Conservation (phyloP, 2,888 invertebrate species). For the Oscheius myriophilus region DNA sequence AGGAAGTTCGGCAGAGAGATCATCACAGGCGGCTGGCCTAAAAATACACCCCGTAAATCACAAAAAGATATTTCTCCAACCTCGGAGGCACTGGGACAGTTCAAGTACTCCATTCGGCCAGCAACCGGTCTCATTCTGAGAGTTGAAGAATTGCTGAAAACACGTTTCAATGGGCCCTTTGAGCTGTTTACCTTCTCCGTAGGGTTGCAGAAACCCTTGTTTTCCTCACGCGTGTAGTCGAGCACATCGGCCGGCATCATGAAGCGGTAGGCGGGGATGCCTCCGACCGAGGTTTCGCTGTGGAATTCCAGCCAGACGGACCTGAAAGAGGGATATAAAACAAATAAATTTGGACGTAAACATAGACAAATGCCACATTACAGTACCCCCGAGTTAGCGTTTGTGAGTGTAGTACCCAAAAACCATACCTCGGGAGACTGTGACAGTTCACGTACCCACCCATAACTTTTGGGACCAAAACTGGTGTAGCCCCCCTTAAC, state of each 20-base stretch:
- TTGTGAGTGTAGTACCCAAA: too few relatives aligned
- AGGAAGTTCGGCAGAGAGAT: constrained; percentile 67
- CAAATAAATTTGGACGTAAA: too few relatives aligned
- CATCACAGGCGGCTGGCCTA: constrained; percentile 67
- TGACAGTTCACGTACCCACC: too few relatives aligned
- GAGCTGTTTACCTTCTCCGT: constrained; percentile 44
- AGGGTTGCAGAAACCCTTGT: constrained; percentile 58
- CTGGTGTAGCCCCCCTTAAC: too few relatives aligned
- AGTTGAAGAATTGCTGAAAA: constrained; percentile 32
- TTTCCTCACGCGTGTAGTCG: constrained; percentile 49
- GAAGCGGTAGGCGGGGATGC: constrained; percentile 65
- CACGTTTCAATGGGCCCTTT: too few relatives aligned
- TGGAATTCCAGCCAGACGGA: constrained; percentile 62
- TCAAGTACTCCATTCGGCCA: constrained; percentile 53
- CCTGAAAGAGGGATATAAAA: constrained; percentile 37
- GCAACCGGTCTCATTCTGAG: constrained; percentile 38
- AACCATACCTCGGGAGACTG: too few relatives aligned
- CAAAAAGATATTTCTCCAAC: constrained; percentile 9
- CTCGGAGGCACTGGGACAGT: constrained; percentile 52
- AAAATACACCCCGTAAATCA: constrained; percentile 5
- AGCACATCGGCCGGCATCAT: constrained; percentile 57
- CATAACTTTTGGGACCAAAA: too few relatives aligned
- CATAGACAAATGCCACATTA: too few relatives aligned
- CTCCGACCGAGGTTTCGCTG: constrained; percentile 58
- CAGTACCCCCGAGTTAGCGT: too few relatives aligned